Evolutionary conservation across 2,113 vertebrate species (phyloP), one percentile per base, ranked within the genome.

Genomic region (Sphyrna mokarran): DNA sequence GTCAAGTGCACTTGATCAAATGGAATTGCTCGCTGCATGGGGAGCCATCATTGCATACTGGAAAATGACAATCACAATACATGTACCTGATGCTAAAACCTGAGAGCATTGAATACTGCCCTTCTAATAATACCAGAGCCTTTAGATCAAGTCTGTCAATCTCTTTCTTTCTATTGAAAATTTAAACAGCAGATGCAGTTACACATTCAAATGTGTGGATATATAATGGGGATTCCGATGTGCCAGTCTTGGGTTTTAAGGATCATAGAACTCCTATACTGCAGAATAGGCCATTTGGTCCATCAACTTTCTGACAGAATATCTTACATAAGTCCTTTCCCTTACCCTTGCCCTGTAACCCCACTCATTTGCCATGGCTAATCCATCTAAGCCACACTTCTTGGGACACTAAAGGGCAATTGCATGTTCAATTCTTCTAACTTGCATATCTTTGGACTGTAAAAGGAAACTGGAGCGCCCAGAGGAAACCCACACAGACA

Each of bases 1-100:
- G 89, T 66, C 58, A 91, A 91, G 89, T 63, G 61, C 33, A 91
- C 61, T 91, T 91, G 89, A 66, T n/a, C 89, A 16, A 58, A 91
- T 37, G 58, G 29, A 8, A 91, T 91, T 37, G 89, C n/a, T 33
- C 66, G 63, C 33, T 63, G 33, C 33, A 91, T 29, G 26, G 89
- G n/a, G 58, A 37, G 33, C 33, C 16, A 66, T 91, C 89, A 91
- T 37, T 91, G 89, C 13, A 91, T 14, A 91, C 33, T 22, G 58
- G 89, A 37, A 37, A 61, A 20, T n/a, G n/a, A 91, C 89, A 66
- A 9, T 63, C 6, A 66, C 14, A 66, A 91, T 29, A 66, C 54
- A 90, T 33, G 54, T 54, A 89, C 48, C 48, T 29, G 33, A 91
- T 20, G 18, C 8, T 18, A 33, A 90, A 91, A 22, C n/a, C 13